Base-by-base conservation (phyloP, 2,888 invertebrate species). In the Lymantria dispar region DNA sequence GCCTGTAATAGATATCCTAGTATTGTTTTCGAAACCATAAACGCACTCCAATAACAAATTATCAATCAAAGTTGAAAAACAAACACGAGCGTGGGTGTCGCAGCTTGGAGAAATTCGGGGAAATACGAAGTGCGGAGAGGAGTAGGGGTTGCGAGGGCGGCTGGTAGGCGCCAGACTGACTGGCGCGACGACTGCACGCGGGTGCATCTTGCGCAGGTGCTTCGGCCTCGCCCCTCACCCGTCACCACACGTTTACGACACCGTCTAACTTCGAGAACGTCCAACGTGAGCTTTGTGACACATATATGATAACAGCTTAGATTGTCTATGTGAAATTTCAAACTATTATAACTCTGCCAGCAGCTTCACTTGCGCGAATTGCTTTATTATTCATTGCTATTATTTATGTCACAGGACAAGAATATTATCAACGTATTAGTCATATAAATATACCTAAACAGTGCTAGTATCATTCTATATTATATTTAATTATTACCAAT, bases 31-130 rank as follows among this genome's bases (percentile, higher is more conserved):
- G 76, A 78, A 83, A 76, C 69, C 71, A 71, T 74, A 78, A 80
- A 84, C 85, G 79, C 83, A 84, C 78, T 87, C 77, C 79, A 83
- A 86, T 87, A 90, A 88, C 85, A 88, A 88, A 90, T 89, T 89
- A 89, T 90, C 86, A 88, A 89, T 90, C 89, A 89, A 86, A 89
- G 87, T 88, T 87, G 84, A 89, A 89, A n/a, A 90, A 90, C 87
- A 89, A 88, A 82, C 80, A 79, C 74, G 78, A 68, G 83, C 74
- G 83, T 78, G 80, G 76, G 78, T 68, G 77, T 60, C 66, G 66
- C 55, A 56, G 53, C 47, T 54, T 58, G 56, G 63, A 58, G 56
- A 54, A 63, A 56, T 39, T 63, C 44, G 62, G 55, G 54, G 61
- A 22, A 50, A 3, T 14, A 14, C 44, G 54, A 56, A 48, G 62